Percentiles rank a stretch among this genome's conserved stretches.
Evolutionary conservation across 2,113 vertebrate genomes (phyloP).

Genomic region (Lycaon pictus): DNA sequence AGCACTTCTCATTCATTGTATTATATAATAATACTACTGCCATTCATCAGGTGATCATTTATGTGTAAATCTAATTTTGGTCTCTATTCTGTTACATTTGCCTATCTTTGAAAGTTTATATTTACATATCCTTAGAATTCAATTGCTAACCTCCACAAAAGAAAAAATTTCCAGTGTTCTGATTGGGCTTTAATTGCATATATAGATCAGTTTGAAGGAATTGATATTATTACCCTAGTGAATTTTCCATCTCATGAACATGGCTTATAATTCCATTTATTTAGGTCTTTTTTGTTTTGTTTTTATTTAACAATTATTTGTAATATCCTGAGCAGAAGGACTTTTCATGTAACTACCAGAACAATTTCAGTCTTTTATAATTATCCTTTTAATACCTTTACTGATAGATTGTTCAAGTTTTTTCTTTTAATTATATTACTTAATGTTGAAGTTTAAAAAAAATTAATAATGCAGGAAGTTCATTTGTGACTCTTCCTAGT

Average conservation of each 20-base stretch:
- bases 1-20: neutral
- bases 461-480: neutral
- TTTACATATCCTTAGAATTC: neutral
- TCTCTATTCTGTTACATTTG: neutral
- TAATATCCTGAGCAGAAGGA: neutral
- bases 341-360: neutral
- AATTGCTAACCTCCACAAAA: neutral
- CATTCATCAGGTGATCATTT: neutral
- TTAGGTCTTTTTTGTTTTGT: neutral
- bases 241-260: neutral
- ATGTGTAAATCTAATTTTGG: neutral
- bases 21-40: neutral
- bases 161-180: neutral
- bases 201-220: neutral
- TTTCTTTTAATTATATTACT: neutral
- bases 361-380: neutral
- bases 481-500: neutral
- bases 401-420: neutral
- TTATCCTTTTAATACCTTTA: neutral
- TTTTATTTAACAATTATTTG: neutral
- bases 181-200: neutral
- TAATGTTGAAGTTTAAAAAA: neutral
- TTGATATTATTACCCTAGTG: neutral
- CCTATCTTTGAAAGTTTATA: neutral
- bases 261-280: neutral